Evolutionary conservation across 2,888 invertebrate genomes (phyloP).

Genomic region (Chloromyia formosa): DNA sequence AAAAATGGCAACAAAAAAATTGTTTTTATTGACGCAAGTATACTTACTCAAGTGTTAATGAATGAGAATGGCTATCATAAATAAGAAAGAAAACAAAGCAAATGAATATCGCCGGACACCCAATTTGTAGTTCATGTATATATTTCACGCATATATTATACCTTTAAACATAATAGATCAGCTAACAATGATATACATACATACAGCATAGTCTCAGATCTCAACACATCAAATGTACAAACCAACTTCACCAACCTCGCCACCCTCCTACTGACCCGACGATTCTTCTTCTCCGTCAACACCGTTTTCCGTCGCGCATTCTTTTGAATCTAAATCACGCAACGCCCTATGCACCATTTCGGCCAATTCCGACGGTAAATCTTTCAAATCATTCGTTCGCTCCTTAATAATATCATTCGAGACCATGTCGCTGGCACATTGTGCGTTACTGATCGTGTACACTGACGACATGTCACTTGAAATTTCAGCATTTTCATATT

Average conservation of each 20-base stretch:
- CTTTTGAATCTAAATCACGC: constrained; percentile 62
- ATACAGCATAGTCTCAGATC: not conserved
- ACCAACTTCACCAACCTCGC: not conserved
- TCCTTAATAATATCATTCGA: constrained; percentile 59
- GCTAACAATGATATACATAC: constrained; percentile 23
- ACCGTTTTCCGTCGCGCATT: constrained; percentile 45
- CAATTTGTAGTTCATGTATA: not conserved
- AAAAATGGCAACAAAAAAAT: too few relatives aligned
- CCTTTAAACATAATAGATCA: constrained; percentile 28
- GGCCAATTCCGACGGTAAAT: constrained; percentile 70
- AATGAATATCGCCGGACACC: too few relatives aligned
- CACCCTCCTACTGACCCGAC: not conserved
- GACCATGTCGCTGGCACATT: constrained; percentile 50
- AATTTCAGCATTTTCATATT: constrained; percentile 57
- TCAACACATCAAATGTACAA: not conserved
- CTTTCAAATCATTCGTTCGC: constrained; percentile 64
- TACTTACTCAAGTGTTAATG: too few relatives aligned
- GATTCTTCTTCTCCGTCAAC: not conserved
- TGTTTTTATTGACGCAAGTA: too few relatives aligned
- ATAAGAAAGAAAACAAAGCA: too few relatives aligned
- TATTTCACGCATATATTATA: constrained; percentile 29
- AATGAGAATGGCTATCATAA: too few relatives aligned
- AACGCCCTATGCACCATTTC: constrained; percentile 69
- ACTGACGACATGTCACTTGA: constrained; percentile 54
- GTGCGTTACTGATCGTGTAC: constrained; percentile 54